Evolutionary conservation across 92 coral and sea anemone species (phyloP).

Genomic region (Epizoanthus illoricatus): DNA sequence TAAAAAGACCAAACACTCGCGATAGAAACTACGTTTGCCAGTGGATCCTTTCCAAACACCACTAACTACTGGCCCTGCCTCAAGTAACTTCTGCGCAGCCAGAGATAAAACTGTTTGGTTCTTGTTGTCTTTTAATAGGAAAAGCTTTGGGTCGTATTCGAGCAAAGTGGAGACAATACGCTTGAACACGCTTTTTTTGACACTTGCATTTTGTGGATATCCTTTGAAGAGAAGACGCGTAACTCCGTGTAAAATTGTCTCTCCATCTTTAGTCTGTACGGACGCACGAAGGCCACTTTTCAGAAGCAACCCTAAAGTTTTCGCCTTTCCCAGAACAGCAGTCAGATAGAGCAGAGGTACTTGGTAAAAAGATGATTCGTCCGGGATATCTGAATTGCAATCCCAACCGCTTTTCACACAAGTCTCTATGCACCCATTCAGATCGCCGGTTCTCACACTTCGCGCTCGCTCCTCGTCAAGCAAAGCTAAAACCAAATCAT

Average conservation of each 20-base stretch:
- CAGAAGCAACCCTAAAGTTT: constrained; percentile 16
- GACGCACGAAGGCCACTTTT: constrained; percentile 10
- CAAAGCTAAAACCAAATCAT: constrained; percentile 15
- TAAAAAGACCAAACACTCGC: constrained; percentile 13
- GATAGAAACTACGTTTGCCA: neutral
- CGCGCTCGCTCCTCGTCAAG: constrained; percentile 12
- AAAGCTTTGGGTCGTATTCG: constrained; percentile 9
- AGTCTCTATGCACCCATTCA: neutral
- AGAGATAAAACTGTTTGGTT: constrained; percentile 7
- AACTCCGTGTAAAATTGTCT: constrained; percentile 14
- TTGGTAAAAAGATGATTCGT: constrained; percentile 21
- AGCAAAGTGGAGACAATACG: constrained; percentile 17
- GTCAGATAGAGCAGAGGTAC: constrained; percentile 22
- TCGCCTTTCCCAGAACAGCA: constrained; percentile 23
- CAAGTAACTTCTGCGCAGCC: neutral
- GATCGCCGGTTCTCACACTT: neutral
- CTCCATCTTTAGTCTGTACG: constrained; percentile 7
- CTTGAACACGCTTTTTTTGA: constrained; percentile 11
- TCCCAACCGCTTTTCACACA: constrained; percentile 27
- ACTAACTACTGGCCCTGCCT: neutral
- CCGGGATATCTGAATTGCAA: constrained; percentile 8
- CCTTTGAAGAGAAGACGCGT: constrained; percentile 24
- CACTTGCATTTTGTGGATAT: constrained; percentile 18
- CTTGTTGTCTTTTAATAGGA: constrained; percentile 1
- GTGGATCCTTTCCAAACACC: constrained; percentile 22